Conservation (phyloP, 2,888 invertebrate genomes). For the Teleiodes luculella region DNA sequence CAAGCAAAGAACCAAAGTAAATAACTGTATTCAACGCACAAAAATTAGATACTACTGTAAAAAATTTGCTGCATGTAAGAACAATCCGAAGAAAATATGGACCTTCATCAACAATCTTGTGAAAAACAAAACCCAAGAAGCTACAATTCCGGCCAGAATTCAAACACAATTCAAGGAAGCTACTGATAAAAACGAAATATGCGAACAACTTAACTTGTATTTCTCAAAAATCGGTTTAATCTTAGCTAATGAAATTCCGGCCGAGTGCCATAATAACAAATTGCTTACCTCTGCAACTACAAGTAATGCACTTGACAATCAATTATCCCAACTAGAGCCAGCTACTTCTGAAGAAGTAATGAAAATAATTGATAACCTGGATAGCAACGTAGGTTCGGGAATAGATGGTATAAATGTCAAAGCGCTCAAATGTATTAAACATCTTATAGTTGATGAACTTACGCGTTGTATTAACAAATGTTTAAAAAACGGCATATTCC, state of each 20-base stretch:
- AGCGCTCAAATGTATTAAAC: conserved; percentile 11
- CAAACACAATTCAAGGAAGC: not conserved
- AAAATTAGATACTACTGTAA: no score
- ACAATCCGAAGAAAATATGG: no score
- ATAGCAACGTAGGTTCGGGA: conserved; percentile 7
- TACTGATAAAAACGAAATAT: not conserved
- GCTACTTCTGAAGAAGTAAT: conserved; percentile 3
- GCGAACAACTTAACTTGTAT: not conserved
- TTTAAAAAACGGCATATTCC: conserved; percentile 10
- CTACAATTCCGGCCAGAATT: not conserved
- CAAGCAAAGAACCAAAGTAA: no score
- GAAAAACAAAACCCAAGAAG: no score
- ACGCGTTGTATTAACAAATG: conserved; percentile 1
- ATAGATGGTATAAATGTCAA: conserved; percentile 13
- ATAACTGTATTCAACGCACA: no score
- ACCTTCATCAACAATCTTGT: no score
- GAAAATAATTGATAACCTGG: not conserved
- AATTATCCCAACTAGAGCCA: not conserved
- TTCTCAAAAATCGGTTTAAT: not conserved
- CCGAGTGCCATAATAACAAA: not conserved
- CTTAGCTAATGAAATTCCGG: not conserved
- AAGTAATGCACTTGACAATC: no score
- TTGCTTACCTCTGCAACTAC: not conserved
- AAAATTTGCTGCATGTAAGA: no score
- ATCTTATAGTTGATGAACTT: not conserved